A percentile compares a stretch with the other conserved stretches of the same genome.
Conservation (phyloP, 2,888 invertebrate species). For the Antheraea assamensis region DNA sequence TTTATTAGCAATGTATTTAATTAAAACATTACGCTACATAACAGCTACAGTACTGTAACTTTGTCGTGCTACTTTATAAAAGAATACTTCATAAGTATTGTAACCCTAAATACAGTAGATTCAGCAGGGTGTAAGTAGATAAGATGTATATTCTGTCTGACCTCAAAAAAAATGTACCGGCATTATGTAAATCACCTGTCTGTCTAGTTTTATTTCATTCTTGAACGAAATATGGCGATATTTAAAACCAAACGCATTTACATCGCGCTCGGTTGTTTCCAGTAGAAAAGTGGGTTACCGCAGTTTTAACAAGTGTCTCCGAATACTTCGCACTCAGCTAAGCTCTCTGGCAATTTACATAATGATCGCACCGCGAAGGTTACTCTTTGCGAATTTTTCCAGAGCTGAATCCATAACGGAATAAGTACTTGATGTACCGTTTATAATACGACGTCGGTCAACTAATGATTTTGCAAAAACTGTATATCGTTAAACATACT, state of each 20-base stretch:
- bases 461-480: neutral
- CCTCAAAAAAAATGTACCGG: neutral
- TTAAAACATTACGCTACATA: no score
- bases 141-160: neutral
- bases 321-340: constrained; percentile 7
- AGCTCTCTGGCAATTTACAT: constrained; percentile 7
- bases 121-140: neutral
- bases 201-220: neutral
- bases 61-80: neutral
- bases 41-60: no score
- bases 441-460: neutral
- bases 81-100: neutral
- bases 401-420: constrained; percentile 2
- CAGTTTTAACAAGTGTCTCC: constrained; percentile 8
- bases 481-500: neutral
- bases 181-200: neutral
- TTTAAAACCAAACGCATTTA: constrained; percentile 11
- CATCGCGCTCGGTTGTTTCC: neutral
- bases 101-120: no score
- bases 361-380: constrained; percentile 4
- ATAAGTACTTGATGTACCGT: neutral
- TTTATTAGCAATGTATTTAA: no score
- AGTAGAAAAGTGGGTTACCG: constrained; percentile 9
- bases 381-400: constrained; percentile 10
- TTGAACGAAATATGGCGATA: neutral